A percentile compares a stretch with the other conserved stretches of the same genome.
Evolutionary conservation across 2,888 invertebrate species (phyloP).

Genomic region (Scaptomyza tumidula): DNA sequence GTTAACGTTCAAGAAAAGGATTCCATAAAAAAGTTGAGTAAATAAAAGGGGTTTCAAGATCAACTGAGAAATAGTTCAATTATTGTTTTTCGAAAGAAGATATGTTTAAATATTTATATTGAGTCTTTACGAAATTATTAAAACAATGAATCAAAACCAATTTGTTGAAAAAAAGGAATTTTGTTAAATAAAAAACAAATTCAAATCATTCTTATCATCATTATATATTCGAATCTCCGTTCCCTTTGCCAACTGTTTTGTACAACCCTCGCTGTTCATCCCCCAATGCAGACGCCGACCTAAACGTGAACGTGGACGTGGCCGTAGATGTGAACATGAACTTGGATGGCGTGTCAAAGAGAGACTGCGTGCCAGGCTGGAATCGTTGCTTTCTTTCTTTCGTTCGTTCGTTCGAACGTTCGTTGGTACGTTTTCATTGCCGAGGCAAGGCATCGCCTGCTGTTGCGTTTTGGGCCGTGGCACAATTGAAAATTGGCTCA

Average conservation of each 20-base stretch:
- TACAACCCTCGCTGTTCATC: conserved; percentile 48
- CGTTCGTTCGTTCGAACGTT: not conserved
- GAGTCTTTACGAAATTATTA: too few relatives aligned
- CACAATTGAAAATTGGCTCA: conserved; percentile 74
- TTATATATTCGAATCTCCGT: not conserved
- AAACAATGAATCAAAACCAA: too few relatives aligned
- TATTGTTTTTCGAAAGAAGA: too few relatives aligned
- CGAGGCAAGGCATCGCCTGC: conserved; percentile 52
- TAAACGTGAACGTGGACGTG: not conserved
- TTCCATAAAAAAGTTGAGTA: too few relatives aligned
- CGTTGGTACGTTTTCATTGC: conserved; percentile 6
- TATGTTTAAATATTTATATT: too few relatives aligned
- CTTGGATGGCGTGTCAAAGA: conserved; percentile 47
- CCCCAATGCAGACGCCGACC: conserved; percentile 18
- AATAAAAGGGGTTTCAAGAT: too few relatives aligned
- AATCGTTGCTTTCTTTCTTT: conserved; percentile 23
- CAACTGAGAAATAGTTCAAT: too few relatives aligned
- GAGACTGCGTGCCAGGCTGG: conserved; percentile 51
- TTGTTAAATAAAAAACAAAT: too few relatives aligned
- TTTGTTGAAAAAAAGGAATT: too few relatives aligned
- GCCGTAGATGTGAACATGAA: conserved; percentile 16
- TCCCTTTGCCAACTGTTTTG: not conserved
- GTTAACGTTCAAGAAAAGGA: too few relatives aligned
- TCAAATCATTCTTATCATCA: not conserved
- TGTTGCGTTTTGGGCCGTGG: conserved; percentile 68